Percentiles rank a stretch among this genome's conserved stretches.
These are phyloP conservation scores for Garrulus glandarius DNA, from an alignment of 2,797 vertebrate species.

Conservation along the genomic window DNA sequence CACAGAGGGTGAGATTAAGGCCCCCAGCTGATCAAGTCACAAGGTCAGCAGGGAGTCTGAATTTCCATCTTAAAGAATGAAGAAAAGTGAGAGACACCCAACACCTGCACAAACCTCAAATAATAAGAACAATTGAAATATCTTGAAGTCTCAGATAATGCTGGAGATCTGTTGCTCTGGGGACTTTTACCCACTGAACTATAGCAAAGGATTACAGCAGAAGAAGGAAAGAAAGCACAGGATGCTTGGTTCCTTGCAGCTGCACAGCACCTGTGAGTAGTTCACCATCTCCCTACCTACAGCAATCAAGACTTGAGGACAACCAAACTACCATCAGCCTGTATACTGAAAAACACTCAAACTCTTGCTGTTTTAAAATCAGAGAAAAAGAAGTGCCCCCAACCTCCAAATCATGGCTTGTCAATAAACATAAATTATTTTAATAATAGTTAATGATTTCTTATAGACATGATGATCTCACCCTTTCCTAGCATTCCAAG, in stretches of 20 bases:
- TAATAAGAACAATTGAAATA: neutral
- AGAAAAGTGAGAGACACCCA: neutral
- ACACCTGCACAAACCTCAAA: neutral
- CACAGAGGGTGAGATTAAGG: neutral
- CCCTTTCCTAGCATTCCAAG: neutral
- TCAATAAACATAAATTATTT: neutral
- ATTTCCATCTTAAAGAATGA: neutral
- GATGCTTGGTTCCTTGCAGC: neutral
- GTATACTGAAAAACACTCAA: neutral
- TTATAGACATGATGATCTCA: slow-evolving; percentile 14
- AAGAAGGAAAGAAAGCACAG: neutral
- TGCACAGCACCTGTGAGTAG: neutral
- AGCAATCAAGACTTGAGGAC: neutral
- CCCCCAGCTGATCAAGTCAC: neutral
- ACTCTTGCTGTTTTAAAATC: neutral
- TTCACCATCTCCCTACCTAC: neutral
- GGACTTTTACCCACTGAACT: neutral
- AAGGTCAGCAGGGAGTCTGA: neutral
- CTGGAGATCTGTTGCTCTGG: neutral
- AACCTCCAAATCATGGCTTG: neutral
- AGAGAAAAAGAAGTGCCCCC: neutral
- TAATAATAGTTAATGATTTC: neutral
- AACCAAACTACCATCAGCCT: neutral
- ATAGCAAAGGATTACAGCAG: neutral
- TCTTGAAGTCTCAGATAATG: neutral